Conservation (phyloP, 2,113 vertebrate species). For the Thalassarche chlororhynchos region DNA sequence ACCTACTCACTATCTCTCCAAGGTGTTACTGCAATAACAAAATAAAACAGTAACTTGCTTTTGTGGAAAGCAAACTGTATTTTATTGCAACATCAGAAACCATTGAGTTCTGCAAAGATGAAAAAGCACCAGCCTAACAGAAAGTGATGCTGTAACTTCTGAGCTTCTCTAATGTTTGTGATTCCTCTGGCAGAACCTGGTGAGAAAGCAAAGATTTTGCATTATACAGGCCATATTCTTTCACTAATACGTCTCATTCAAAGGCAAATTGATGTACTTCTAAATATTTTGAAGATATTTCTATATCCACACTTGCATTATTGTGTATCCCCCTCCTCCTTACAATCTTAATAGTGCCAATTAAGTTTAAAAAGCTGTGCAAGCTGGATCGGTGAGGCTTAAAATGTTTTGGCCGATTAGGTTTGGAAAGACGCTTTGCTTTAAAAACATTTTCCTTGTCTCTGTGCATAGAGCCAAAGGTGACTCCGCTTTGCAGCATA, state of each 20-base stretch:
- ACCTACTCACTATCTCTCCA: background rate
- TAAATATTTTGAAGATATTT: background rate
- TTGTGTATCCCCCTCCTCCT: background rate
- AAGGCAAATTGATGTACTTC: background rate
- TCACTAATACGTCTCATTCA: background rate
- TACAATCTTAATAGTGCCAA: background rate
- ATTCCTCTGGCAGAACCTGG: background rate
- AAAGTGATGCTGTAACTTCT: background rate
- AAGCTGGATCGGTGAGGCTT: background rate
- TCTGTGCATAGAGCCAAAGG: background rate
- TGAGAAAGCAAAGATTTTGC: background rate
- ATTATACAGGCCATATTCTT: background rate
- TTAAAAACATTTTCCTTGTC: background rate
- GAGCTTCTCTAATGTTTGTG: background rate
- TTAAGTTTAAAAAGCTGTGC: background rate
- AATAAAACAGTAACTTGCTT: background rate
- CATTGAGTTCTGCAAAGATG: background rate
- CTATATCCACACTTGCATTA: background rate
- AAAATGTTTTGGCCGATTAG: background rate
- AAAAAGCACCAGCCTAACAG: background rate
- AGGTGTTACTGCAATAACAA: background rate
- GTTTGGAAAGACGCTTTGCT: background rate
- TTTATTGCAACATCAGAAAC: background rate
- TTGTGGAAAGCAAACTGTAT: background rate
- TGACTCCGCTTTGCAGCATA: background rate